Base-by-base conservation (phyloP, 2,888 invertebrate species). In the Luperina testacea region DNA sequence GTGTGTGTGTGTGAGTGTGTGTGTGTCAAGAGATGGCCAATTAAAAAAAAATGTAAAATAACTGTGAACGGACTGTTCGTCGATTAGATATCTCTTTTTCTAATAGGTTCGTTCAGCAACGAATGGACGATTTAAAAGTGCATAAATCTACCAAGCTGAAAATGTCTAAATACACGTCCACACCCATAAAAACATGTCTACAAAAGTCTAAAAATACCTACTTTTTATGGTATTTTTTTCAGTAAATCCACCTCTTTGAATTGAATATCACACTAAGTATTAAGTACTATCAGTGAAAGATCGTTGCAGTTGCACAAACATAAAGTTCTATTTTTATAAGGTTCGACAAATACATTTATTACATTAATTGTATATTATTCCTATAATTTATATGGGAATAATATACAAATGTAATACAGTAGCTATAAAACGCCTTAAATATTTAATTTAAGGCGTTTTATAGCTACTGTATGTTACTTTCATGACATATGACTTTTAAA, bases 301-400 rank as follows among this genome's bases (percentile, higher is more conserved):
- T 61, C 11, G 15, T 53, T 73, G 63, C 38, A 77, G 45, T 74
- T 65, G 32, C 13, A 48, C 24, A 53, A 24, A 42, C 59, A 48
- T 15, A n/a, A 17, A 53, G 15, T 69, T 57, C 53, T 79, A 79
- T 72, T 45, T 45, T 9, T 38, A 82, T 61, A 77, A 78, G 65
- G 48, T 71, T n/a, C 57, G 8, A 59, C 32, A 78, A 78, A 67
- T n/a, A 77, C n/a, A 63, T n/a, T n/a, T n/a, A 13, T 32, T 32
- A 32, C 32, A 32, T 32, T 32, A n/a, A n/a, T n/a, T 32, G 32
- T 71, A 63, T 63, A 15, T n/a, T n/a, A n/a, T n/a, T n/a, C n/a
- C n/a, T n/a, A n/a, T n/a, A n/a, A n/a, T n/a, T n/a, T n/a, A n/a
- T n/a, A n/a, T n/a, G n/a, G n/a, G n/a, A n/a, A n/a, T n/a, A n/a